A percentile compares a stretch with the other conserved stretches of the same genome.
phyloP scores from a whole-genome alignment of 2,797 vertebrate species.

The Poecilia picta region DNA sequence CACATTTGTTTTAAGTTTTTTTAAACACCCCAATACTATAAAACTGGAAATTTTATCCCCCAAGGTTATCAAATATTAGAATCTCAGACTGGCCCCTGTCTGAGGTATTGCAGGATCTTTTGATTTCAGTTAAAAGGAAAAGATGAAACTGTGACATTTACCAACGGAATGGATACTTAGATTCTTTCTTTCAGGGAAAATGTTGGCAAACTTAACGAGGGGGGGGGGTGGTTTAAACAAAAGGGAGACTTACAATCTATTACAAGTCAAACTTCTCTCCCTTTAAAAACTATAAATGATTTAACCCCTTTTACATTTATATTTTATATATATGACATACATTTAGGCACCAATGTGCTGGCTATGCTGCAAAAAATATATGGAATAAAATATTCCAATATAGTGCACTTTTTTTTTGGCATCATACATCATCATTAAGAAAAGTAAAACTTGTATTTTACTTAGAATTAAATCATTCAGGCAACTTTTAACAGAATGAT shows the following conservation, averaged over 20 bases:
- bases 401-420: too few relatives aligned
- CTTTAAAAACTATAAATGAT: background rate
- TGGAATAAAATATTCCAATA: background rate
- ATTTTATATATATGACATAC: too few relatives aligned
- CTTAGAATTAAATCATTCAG: background rate
- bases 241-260: background rate
- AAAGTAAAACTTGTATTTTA: too few relatives aligned
- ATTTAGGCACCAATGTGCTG: background rate
- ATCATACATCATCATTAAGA: too few relatives aligned
- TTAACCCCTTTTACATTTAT: too few relatives aligned
- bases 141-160: background rate
- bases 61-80: background rate
- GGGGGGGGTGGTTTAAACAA: background rate
- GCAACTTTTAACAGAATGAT: background rate
- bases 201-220: background rate
- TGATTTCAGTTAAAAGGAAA: background rate
- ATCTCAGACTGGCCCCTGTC: background rate
- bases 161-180: background rate
- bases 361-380: background rate
- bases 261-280: background rate
- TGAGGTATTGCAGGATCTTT: background rate
- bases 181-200: background rate
- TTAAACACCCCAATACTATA: background rate
- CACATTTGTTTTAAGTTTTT: background rate
- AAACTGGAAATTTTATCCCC: background rate